Base-by-base conservation (phyloP, 2,113 vertebrate genomes). In the Nanorana parkeri region DNA sequence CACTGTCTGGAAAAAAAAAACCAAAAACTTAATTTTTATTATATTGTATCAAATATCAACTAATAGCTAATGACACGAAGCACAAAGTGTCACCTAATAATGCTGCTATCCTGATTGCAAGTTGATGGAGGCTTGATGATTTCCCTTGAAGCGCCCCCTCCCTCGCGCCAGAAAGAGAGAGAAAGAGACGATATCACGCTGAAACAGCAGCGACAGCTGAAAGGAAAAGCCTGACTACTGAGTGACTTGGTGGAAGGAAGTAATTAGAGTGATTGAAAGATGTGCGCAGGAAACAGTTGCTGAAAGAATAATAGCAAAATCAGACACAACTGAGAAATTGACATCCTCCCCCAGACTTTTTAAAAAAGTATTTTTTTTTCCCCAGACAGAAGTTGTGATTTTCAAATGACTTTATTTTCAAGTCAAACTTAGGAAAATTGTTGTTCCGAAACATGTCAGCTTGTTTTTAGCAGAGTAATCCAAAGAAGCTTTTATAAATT, bases 181-280 rank as follows among this genome's bases (percentile, higher is more conserved):
- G 11, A 65, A 54, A 51, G 26, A 32, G 63, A 67, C n/a, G 60
- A 63, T 19, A 56, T 41, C 80, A 54, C 23, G 60, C 80, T 66
- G 80, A 56, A 74, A n/a, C n/a, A n/a, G n/a, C n/a, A n/a, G 20
- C 23, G 21, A n/a, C 58, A 29, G 71, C 79, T 73, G 24, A 24
- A 68, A 54, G 60, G 66, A 74, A 81, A 58, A 69, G 61, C 54
- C 47, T 75, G 71, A 64, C 60, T n/a, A 64, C 69, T 41, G 69
- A 55, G 80, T 67, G 79, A 74, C 68, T 81, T 47, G 13, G 26
- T 67, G 69, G 60, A 75, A 74, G 47, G 47, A 81, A 81, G 80
- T 56, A 60, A 74, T 81, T 74, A 74, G 69, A 29, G 41, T 56
- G 69, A 74, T 74, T 74, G 61, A 81, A 66, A 24, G 69, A 81